Conservation (phyloP, 2,888 invertebrate species). For the Axea sp. region DNA sequence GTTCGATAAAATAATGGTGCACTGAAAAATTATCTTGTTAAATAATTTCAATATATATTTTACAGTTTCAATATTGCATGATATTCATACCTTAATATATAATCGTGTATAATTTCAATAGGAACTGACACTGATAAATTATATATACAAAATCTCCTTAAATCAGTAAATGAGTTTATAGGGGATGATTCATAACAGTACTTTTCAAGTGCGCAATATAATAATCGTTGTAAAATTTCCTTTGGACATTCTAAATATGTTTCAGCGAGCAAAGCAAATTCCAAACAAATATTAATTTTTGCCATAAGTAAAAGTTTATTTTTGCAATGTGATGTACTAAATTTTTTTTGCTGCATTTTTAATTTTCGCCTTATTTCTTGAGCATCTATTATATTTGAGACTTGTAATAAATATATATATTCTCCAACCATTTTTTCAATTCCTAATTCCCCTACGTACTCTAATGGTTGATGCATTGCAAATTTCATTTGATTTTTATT, state of each 20-base stretch:
- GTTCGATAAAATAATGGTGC: constrained; percentile 36
- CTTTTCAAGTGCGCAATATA: constrained; percentile 65
- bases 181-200: constrained; percentile 68
- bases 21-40: constrained; percentile 25
- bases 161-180: constrained; percentile 26
- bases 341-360: constrained; percentile 63
- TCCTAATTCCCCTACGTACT: constrained; percentile 72
- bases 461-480: constrained; percentile 69
- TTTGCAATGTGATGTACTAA: constrained; percentile 50
- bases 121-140: constrained; percentile 37
- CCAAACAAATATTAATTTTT: constrained; percentile 72
- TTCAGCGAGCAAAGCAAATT: constrained; percentile 71
- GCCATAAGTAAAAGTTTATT: constrained; percentile 65
- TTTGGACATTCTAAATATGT: constrained; percentile 67
- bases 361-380: constrained; percentile 66
- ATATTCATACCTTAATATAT: constrained; percentile 50
- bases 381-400: constrained; percentile 65
- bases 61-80: background rate
- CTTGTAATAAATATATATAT: constrained; percentile 69
- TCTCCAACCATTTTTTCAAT: constrained; percentile 72
- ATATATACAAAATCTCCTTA: constrained; percentile 31
- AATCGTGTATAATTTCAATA: constrained; percentile 33
- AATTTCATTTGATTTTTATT: constrained; percentile 51
- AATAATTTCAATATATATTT: constrained; percentile 4
- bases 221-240: constrained; percentile 66